Evolutionary conservation across 2,113 vertebrate genomes (phyloP), one percentile per base, ranked within the genome.

Genomic region (Tauraco erythrolophus): DNA sequence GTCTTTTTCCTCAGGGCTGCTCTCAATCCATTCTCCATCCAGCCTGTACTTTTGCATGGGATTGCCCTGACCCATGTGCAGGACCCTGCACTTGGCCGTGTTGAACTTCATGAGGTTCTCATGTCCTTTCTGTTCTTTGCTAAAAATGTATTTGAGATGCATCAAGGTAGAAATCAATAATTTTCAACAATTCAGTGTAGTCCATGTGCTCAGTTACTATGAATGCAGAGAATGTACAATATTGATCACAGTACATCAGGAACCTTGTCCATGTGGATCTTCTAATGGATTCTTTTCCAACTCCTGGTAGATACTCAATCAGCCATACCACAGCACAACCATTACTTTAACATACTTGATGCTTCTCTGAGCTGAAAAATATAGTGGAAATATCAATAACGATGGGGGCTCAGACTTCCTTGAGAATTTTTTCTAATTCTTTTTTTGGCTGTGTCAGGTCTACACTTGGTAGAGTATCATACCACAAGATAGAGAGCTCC

Each of bases 121-220:
- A 43, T 12, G 58, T 37, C n/a, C 39, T 80, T 84, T 60, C 65
- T 15, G 9, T n/a, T 85, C 22, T 21, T 77, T 4, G 41, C 24
- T 45, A 69, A 69, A 51, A 70, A 61, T 0, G 0, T 14, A 74
- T 45, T 2, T 84, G 24, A 93, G 69, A 12, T 28, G 22, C 22
- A 48, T 50, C 24, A 69, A 61, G 54, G 58, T 48, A 76, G 53
- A 83, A 92, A 56, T 1, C 48, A 76, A 37, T 31, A 1, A 57
- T 48, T 84, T 87, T 30, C 76, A 74, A 53, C 39, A 45, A 31
- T 12, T 48, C 18, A 30, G 7, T 9, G 80, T 6, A 13, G 35
- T 12, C 23, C 33, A 80, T 33, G 0, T 1, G 11, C 16, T 65
- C 51, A 3, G 0, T 39, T 14, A 23, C 23, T 48, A 17, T 2